Base-by-base conservation (phyloP, 2,113 vertebrate genomes). In the Spea multiplicata region DNA sequence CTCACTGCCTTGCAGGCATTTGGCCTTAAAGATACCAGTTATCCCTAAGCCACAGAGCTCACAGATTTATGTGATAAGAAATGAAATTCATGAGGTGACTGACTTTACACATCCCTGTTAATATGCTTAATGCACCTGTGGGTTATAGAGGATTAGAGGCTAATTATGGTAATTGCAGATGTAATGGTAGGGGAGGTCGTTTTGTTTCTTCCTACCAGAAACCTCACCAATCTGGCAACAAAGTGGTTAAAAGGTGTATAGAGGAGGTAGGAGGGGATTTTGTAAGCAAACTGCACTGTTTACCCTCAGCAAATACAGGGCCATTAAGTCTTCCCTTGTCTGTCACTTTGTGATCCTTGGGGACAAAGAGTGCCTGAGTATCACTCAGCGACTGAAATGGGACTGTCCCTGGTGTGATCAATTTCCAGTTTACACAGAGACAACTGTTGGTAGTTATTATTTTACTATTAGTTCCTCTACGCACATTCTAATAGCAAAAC, bases 221-320 rank as follows among this genome's bases (percentile, higher is more conserved):
- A 14, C 14, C 12, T 59, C 9, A 8, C 49, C 49, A 59, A 12
- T 6, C 14, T 72, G 55, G 76, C 47, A 72, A 13, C 6, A 53
- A 71, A 71, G 68, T 30, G 59, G 68, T 71, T 78, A 71, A 78
- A 13, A 59, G 68, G 76, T 53, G 57, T 8, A 78, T 17, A 65
- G 57, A 78, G 68, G 57, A 72, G 76, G 67, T 71, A 65, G 76
- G 76, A 78, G 67, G 68, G 76, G 55, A 78, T 78, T 78, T 78
- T 66, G 69, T 72, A 30, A 71, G 61, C 59, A 71, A 72, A 78
- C 76, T 17, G 48, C n/a, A 44, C 59, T 72, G 69, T 78, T 78
- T 78, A 78, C 69, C 48, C 59, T 72, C 76, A 64, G 76, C 69
- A 78, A 71, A 78, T 72, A 78, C 69, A 62, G 72, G 59, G 59